Evolutionary conservation across 2,888 invertebrate species (phyloP), one percentile per base, ranked within the genome.

Genomic region (Incurvaria masculella): DNA sequence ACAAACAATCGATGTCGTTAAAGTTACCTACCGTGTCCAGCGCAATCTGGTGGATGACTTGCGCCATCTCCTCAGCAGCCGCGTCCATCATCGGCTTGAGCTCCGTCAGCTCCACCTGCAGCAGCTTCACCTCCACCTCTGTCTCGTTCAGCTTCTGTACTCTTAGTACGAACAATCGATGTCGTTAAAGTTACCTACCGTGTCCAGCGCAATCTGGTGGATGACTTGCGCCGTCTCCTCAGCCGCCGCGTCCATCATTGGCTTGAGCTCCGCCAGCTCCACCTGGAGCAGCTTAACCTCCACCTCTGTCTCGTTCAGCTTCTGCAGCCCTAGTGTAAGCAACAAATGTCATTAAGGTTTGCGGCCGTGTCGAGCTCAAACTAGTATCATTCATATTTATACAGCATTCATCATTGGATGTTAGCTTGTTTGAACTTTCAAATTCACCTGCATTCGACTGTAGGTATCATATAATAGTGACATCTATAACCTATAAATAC

Each of bases 1-100:
- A 17, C n/a, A 8, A 16, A 8, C 8, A 16, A 16, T 11, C 11
- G 17, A n/a, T n/a, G n/a, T n/a, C n/a, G n/a, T n/a, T 41, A 41
- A 10, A 41, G 41, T 41, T 41, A 16, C 8, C 11, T n/a, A 89
- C 85, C 21, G 89, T 87, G 57, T 91, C 90, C 3, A 69, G 78
- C 4, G 86, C 88, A 44, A 94, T 94, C 66, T 86, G 83, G 11
- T 83, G 78, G 61, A 93, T 88, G 81, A 92, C 93, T 57, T 82
- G 76, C 48, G 85, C 86, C 0, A 94, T 92, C 56, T 92, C 88
- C 47, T 82, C 83, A 0, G 93, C 91, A 14, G 94, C 88, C 26
- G 75, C 73, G 49, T 91, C 85, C 61, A 96, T 78, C 53, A 90
- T 81, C 0, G 95, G 95, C 63, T 93, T 92, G 65, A 95, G 82